Evolutionary conservation across 2,888 invertebrate species (phyloP).

Genomic region (Drosophila seclusa): DNA sequence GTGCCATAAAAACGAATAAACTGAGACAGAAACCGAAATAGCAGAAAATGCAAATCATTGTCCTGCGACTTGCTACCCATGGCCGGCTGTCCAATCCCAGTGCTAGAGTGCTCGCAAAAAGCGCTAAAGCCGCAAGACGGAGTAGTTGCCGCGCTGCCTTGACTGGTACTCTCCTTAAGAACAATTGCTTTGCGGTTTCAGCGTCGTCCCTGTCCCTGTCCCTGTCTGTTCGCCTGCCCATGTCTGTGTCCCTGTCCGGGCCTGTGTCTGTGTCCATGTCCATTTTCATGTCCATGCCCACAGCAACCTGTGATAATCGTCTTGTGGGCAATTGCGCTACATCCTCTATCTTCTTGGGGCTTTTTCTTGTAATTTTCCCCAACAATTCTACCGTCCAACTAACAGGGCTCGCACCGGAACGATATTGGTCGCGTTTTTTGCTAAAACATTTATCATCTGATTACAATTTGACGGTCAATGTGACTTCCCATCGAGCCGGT

Average conservation of each 20-base stretch:
- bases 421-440: constrained; percentile 35
- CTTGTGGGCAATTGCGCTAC: constrained; percentile 67
- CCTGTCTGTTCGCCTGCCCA: background rate
- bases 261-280: constrained; percentile 11
- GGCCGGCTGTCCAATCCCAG: constrained; percentile 8
- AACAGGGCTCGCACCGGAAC: background rate
- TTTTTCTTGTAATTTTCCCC: constrained; percentile 47
- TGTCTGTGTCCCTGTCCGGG: constrained; percentile 1
- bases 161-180: constrained; percentile 36
- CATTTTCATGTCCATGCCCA: constrained; percentile 38
- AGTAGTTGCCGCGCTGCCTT: constrained; percentile 19
- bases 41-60: constrained; percentile 78
- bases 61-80: constrained; percentile 50
- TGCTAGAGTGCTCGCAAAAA: constrained; percentile 21
- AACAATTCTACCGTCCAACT: constrained; percentile 33
- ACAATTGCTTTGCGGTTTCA: constrained; percentile 64
- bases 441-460: constrained; percentile 74
- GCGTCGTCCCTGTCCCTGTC: background rate
- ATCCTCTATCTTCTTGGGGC: background rate
- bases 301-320: constrained; percentile 76
- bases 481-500: constrained; percentile 41
- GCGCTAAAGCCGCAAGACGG: constrained; percentile 25
- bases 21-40: constrained; percentile 56
- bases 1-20: constrained; percentile 71
- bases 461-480: constrained; percentile 78